These are phyloP conservation scores for Podarcis siculus DNA, from an alignment of 2,797 vertebrate genomes.

Conservation along the genomic window DNA sequence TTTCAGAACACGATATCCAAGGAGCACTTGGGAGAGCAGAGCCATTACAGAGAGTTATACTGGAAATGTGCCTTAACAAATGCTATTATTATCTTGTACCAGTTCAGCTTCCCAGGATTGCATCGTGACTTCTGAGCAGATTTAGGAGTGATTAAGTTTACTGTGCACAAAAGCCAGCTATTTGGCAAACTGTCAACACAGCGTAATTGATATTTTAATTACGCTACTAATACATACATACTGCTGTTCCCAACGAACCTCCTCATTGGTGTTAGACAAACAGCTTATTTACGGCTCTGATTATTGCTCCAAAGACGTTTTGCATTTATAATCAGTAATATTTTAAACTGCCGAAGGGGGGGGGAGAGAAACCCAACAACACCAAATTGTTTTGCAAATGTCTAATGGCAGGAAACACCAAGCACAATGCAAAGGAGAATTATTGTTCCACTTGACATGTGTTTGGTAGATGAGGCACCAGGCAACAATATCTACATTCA, in stretches of 20 bases:
- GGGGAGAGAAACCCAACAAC: background rate
- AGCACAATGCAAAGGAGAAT: background rate
- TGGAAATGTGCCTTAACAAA: conserved; percentile 49
- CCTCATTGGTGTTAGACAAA: conserved; percentile 34
- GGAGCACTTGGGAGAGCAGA: conserved; percentile 57
- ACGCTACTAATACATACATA: conserved; percentile 52
- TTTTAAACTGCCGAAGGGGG: conserved; percentile 18
- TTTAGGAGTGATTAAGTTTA: conserved; percentile 60
- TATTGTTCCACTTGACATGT: background rate
- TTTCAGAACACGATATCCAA: conserved; percentile 73
- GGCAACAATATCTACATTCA: background rate
- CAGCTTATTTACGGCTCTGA: conserved; percentile 35
- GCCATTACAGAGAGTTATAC: conserved; percentile 55
- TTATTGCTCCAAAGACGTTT: conserved; percentile 33
- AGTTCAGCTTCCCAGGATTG: conserved; percentile 34
- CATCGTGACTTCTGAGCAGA: conserved; percentile 43
- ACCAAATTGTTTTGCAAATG: background rate
- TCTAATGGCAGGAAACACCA: rapidly evolving
- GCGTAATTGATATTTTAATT: conserved; percentile 77
- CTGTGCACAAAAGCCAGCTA: conserved; percentile 55
- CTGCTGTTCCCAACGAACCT: conserved; percentile 55
- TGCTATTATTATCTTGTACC: conserved; percentile 7
- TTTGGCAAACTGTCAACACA: conserved; percentile 67
- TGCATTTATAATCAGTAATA: background rate
- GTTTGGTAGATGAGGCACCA: background rate